Evolutionary conservation across 2,797 vertebrate species (phyloP).

Genomic region (Microctenopoma stevenorrisi): DNA sequence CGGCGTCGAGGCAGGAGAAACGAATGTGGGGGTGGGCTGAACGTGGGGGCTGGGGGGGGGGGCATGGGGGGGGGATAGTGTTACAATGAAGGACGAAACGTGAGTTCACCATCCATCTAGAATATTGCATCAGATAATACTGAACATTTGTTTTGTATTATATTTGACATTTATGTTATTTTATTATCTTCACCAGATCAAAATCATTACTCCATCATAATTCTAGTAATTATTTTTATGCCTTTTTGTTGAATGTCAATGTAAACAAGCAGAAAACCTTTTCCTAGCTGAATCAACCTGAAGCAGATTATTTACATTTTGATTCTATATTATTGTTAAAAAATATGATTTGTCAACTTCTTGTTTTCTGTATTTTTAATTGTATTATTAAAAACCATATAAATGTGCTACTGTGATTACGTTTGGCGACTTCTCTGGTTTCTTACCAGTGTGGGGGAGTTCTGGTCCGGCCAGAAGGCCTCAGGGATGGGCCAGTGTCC

Average conservation of each 20-base stretch:
- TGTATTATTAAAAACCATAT: too few species aligned
- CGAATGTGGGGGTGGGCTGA: constrained; percentile 94
- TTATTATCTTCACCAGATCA: background rate
- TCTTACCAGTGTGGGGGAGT: constrained; percentile 96
- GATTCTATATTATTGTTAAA: too few species aligned
- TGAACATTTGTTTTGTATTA: too few species aligned
- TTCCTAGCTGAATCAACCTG: too few species aligned
- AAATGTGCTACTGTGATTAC: background rate
- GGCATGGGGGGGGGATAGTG: background rate
- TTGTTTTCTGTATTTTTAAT: background rate
- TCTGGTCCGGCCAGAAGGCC: constrained; percentile 99
- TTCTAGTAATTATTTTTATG: too few species aligned
- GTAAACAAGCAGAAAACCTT: background rate
- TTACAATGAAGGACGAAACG: background rate
- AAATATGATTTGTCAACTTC: too few species aligned
- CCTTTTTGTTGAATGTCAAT: background rate
- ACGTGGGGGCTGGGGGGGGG: constrained; percentile 89
- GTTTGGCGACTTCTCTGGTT: background rate
- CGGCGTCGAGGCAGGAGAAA: constrained; percentile 95
- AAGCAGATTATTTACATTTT: too few species aligned
- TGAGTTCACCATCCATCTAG: too few species aligned
- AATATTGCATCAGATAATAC: too few species aligned
- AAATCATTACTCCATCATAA: background rate
- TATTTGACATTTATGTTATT: too few species aligned
- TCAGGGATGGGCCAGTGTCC: constrained; percentile 99